Conservation (phyloP, 2,113 vertebrate species). For the Myiagra hebetior region DNA sequence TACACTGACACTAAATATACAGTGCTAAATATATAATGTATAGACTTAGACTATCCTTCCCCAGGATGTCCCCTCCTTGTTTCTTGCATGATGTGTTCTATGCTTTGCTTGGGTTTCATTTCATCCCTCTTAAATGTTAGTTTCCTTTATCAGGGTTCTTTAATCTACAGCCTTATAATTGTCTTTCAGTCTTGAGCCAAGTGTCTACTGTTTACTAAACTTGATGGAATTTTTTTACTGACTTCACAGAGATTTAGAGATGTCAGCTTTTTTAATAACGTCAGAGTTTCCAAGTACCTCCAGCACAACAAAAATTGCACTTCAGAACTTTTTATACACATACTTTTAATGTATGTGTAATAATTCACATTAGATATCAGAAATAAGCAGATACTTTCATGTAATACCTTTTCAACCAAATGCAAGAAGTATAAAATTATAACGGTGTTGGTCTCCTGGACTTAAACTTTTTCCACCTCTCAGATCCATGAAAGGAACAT, state of each 20-base stretch:
- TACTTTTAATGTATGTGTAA: not conserved
- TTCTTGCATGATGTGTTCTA: not conserved
- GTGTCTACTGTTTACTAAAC: not conserved
- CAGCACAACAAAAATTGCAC: not conserved
- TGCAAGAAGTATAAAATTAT: not conserved
- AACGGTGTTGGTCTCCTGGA: not conserved
- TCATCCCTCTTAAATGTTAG: not conserved
- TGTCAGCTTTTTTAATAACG: not conserved
- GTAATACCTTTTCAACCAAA: not conserved
- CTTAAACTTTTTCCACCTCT: not conserved
- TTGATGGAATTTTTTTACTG: not conserved
- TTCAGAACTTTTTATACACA: not conserved
- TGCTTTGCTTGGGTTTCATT: not conserved
- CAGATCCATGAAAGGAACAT: not conserved
- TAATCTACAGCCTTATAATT: not conserved
- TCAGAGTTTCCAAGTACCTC: not conserved
- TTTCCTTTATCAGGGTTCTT: not conserved
- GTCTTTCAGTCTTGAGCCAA: not conserved
- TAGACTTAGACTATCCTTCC: not conserved
- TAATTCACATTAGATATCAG: not conserved
- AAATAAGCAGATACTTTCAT: not conserved
- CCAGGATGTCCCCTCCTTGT: not conserved
- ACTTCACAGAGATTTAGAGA: not conserved
- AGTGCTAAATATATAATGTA: not conserved
- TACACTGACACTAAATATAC: not conserved